A percentile compares a stretch with the other conserved stretches of the same genome.
phyloP scores from a whole-genome alignment of 2,888 invertebrate species.

The Harpalus rufipes region DNA sequence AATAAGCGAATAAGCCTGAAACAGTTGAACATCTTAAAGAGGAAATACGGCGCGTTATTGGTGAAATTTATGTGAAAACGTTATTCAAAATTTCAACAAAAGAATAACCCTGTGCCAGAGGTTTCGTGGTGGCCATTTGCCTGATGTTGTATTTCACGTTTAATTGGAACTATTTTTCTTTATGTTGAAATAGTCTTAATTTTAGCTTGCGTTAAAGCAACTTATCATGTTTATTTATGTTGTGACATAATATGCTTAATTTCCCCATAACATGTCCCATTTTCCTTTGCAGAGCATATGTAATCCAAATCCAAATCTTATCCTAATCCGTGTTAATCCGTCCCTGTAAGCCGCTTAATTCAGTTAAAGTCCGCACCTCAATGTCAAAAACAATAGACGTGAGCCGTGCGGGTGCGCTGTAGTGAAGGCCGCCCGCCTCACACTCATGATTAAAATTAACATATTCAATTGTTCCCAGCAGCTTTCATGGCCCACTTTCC shows the following conservation, averaged over 20 bases:
- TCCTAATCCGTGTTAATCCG: constrained; percentile 1
- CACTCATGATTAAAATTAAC: constrained; percentile 51
- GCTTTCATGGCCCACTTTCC: constrained; percentile 28
- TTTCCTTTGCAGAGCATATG: not conserved
- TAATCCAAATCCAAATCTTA: constrained; percentile 2
- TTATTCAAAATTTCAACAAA: too few species aligned
- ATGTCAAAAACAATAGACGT: constrained; percentile 33
- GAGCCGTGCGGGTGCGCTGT: not conserved
- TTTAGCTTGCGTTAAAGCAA: too few species aligned
- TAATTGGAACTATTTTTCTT: too few species aligned
- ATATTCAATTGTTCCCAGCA: constrained; percentile 40
- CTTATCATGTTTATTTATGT: too few species aligned
- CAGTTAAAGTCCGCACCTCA: constrained; percentile 13
- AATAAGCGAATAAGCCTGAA: too few species aligned
- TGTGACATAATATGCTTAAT: not conserved
- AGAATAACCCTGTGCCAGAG: too few species aligned
- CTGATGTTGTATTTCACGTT: too few species aligned
- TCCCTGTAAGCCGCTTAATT: constrained; percentile 16
- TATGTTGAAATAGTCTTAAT: too few species aligned
- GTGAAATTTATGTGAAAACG: too few species aligned
- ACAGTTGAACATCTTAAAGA: too few species aligned
- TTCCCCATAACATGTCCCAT: not conserved
- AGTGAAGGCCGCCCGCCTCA: not conserved
- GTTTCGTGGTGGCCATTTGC: too few species aligned
- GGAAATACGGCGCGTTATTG: too few species aligned